phyloP scores from a whole-genome alignment of 2,113 vertebrate species.

The Calyptommatus sinebrachiatus region DNA sequence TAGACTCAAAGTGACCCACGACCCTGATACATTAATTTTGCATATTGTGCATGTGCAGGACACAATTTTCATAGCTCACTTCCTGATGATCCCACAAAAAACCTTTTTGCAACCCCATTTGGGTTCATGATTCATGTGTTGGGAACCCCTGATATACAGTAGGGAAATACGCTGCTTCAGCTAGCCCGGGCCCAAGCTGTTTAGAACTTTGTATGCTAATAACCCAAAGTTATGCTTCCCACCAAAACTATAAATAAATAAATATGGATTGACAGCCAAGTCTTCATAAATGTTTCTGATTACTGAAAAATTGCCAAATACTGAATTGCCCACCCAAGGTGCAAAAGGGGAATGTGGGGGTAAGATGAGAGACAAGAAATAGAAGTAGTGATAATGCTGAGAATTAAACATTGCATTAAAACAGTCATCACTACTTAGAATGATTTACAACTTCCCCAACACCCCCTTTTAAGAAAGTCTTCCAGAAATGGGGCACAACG shows the following conservation, averaged over 20 bases:
- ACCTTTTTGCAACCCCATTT: too few relatives aligned
- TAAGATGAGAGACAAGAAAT: not conserved
- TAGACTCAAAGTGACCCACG: too few relatives aligned
- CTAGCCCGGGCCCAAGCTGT: too few relatives aligned
- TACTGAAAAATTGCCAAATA: not conserved
- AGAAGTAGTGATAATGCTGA: not conserved
- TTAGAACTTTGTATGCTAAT: too few relatives aligned
- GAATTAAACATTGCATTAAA: conserved; percentile 9
- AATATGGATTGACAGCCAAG: not conserved
- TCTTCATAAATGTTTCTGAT: not conserved
- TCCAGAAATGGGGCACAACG: not conserved
- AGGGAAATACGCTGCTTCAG: too few relatives aligned
- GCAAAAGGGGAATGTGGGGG: not conserved
- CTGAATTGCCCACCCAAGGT: not conserved
- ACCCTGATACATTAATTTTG: too few relatives aligned
- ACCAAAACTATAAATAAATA: conserved; percentile 14
- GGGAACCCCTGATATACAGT: too few relatives aligned
- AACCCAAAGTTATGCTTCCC: not conserved
- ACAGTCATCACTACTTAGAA: not conserved
- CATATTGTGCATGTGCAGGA: too few relatives aligned
- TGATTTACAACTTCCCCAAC: conserved; percentile 20
- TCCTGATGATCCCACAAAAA: too few relatives aligned
- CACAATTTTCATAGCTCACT: too few relatives aligned
- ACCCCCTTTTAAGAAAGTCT: not conserved
- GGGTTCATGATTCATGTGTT: too few relatives aligned